Percentiles rank a stretch among this genome's conserved stretches.
phyloP scores from a whole-genome alignment of 2,888 invertebrate genomes.

The Microdon myrmicae region DNA sequence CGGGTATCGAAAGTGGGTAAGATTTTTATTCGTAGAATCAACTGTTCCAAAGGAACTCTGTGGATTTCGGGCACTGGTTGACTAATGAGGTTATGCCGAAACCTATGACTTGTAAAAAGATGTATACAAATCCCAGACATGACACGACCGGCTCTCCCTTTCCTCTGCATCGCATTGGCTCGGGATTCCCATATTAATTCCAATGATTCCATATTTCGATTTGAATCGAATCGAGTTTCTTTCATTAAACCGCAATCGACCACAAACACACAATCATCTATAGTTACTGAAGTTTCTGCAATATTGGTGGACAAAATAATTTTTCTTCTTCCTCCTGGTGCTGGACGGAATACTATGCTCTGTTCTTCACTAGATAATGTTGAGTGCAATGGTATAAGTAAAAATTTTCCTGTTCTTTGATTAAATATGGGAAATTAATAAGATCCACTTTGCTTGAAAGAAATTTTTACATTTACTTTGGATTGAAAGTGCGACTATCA shows the following conservation, averaged over 20 bases:
- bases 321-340: constrained; percentile 79
- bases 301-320: constrained; percentile 92
- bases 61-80: constrained; percentile 92
- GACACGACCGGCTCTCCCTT: constrained; percentile 91
- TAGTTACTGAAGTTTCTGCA: constrained; percentile 95
- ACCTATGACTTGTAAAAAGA: constrained; percentile 81
- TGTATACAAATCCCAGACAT: constrained; percentile 86
- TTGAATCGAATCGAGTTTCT: constrained; percentile 77
- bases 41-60: constrained; percentile 85
- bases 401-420: constrained; percentile 70
- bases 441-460: not conserved
- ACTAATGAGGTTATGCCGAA: constrained; percentile 73
- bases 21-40: constrained; percentile 80
- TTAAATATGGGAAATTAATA: constrained; percentile 52
- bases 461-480: constrained; percentile 64
- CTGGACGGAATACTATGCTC: constrained; percentile 76
- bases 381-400: constrained; percentile 87
- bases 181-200: constrained; percentile 90
- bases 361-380: constrained; percentile 87
- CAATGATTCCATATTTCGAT: constrained; percentile 87
- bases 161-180: constrained; percentile 89
- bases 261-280: constrained; percentile 95
- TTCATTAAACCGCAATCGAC: constrained; percentile 93
- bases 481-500: constrained; percentile 74
- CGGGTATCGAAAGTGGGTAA: constrained; percentile 65